phyloP scores from a whole-genome alignment of 2,888 invertebrate species.

The Watsonalla binaria region DNA sequence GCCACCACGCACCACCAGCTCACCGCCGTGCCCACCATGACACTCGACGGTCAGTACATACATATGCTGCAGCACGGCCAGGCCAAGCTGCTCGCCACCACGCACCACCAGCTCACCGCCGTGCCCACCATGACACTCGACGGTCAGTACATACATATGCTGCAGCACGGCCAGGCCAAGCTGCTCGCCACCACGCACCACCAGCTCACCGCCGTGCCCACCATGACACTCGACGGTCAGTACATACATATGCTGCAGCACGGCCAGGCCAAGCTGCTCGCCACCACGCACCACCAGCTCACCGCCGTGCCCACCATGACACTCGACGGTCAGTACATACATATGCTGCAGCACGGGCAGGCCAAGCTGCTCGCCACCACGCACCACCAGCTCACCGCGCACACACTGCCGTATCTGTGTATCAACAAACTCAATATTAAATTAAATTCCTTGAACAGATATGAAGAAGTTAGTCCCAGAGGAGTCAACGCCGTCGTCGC shows the following conservation, averaged over 20 bases:
- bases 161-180: too few relatives aligned
- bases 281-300: slow-evolving; percentile 52
- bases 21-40: slow-evolving; percentile 48
- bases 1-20: slow-evolving; percentile 50
- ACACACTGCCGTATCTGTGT: too few relatives aligned
- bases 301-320: slow-evolving; percentile 50
- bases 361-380: too few relatives aligned
- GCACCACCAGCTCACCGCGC: slow-evolving; percentile 50
- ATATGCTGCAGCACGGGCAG: too few relatives aligned
- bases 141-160: slow-evolving; percentile 35
- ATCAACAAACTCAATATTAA: too few relatives aligned
- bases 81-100: too few relatives aligned
- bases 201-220: slow-evolving; percentile 48
- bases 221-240: slow-evolving; percentile 55
- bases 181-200: slow-evolving; percentile 49
- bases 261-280: too few relatives aligned
- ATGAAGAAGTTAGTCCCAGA: slow-evolving; percentile 69
- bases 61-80: too few relatives aligned
- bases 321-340: slow-evolving; percentile 39
- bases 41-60: slow-evolving; percentile 42
- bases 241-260: too few relatives aligned
- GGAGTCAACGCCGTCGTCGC: slow-evolving; percentile 22
- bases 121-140: slow-evolving; percentile 52
- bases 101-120: slow-evolving; percentile 48
- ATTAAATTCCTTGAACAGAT: slow-evolving; percentile 49